Evolutionary conservation across 2,888 invertebrate species (phyloP).

Genomic region (Drosophila merina): DNA sequence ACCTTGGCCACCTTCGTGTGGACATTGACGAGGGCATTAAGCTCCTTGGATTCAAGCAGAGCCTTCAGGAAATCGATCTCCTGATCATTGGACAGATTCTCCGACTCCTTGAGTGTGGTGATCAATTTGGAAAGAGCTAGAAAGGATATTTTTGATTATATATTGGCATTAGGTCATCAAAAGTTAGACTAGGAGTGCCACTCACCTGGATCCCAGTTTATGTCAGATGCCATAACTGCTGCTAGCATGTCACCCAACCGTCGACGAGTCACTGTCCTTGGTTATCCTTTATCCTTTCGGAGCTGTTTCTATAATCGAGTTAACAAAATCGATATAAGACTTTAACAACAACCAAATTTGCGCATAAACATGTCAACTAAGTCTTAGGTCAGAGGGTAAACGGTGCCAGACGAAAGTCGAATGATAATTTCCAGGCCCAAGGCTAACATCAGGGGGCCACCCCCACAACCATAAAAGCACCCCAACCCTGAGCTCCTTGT

Average conservation of each 20-base stretch:
- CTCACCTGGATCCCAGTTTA: slow-evolving; percentile 84
- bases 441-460: slow-evolving; percentile 13
- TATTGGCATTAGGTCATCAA: background rate
- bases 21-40: slow-evolving; percentile 95
- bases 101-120: slow-evolving; percentile 92
- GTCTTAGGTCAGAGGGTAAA: slow-evolving; percentile 13
- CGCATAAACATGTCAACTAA: slow-evolving; percentile 49
- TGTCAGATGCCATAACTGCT: slow-evolving; percentile 84
- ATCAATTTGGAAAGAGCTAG: slow-evolving; percentile 92
- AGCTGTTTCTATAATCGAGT: slow-evolving; percentile 34
- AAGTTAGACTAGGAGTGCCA: slow-evolving; percentile 7
- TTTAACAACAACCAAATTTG: slow-evolving; percentile 37
- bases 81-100: slow-evolving; percentile 90
- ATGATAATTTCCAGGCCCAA: slow-evolving; percentile 46
- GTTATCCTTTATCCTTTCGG: slow-evolving; percentile 31
- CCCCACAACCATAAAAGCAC: slow-evolving; percentile 27
- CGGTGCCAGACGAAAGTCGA: slow-evolving; percentile 35
- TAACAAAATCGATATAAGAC: slow-evolving; percentile 60
- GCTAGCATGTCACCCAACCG: slow-evolving; percentile 81
- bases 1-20: slow-evolving; percentile 94
- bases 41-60: slow-evolving; percentile 92
- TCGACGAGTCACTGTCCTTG: slow-evolving; percentile 43
- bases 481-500: slow-evolving; percentile 9
- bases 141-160: slow-evolving; percentile 1
- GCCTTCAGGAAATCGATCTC: slow-evolving; percentile 94